Percentiles rank a stretch among this genome's conserved stretches.
These are phyloP conservation scores for Oopsacas minuta DNA, from an alignment of 37 sponge, comb jelly and placozoan genomes.

Conservation along the genomic window DNA sequence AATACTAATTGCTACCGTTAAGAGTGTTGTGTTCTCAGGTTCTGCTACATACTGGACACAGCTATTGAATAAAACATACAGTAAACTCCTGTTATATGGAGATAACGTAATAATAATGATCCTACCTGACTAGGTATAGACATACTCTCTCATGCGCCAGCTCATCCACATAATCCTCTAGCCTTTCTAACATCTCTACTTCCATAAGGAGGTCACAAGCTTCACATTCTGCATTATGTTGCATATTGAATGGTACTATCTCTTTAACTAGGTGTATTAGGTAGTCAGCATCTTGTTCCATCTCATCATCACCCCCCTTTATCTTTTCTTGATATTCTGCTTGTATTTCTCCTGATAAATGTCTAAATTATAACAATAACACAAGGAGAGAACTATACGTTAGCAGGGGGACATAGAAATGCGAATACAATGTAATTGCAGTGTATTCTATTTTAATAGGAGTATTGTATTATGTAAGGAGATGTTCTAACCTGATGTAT, in stretches of 20 bases:
- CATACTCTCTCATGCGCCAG: constrained; percentile 66
- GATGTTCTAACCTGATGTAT: constrained; percentile 89
- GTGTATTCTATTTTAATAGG: no score
- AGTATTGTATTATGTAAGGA: no score
- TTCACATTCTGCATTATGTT: constrained; percentile 86
- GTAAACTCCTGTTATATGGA: no score
- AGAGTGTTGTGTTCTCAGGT: constrained; percentile 76
- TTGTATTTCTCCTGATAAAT: constrained; percentile 39
- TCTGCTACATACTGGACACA: constrained; percentile 93
- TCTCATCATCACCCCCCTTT: constrained; percentile 18
- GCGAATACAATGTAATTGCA: no score
- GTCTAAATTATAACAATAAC: background rate
- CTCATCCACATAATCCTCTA: constrained; percentile 41
- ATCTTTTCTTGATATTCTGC: constrained; percentile 18
- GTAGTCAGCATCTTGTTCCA: background rate
- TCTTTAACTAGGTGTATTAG: constrained; percentile 43
- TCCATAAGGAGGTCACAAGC: constrained; percentile 95
- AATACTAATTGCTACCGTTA: constrained; percentile 57
- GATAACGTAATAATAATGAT: background rate
- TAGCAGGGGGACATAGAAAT: no score
- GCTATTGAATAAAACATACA: constrained; percentile 29
- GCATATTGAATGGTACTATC: constrained; percentile 60
- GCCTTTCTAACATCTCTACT: constrained; percentile 50
- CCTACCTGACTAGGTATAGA: constrained; percentile 79
- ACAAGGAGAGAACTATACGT: no score